Base-by-base conservation (phyloP, 2,113 vertebrate species). In the Atractosteus spatula region DNA sequence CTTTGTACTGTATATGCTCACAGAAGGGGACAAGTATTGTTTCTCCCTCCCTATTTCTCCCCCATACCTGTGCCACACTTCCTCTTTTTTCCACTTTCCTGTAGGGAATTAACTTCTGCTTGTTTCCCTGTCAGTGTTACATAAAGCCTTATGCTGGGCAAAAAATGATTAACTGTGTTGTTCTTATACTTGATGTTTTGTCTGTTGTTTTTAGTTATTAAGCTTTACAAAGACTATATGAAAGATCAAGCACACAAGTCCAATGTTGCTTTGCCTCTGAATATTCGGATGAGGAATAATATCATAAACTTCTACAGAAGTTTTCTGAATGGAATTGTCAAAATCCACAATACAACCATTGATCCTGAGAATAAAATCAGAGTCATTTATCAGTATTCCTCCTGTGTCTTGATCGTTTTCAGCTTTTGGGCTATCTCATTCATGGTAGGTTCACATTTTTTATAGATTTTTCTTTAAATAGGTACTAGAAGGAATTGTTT, bases 331-430 rank as follows among this genome's bases (percentile, higher is more conserved):
- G 43, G 3, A 3, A 29, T 74, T 3, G 29, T 57, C 16, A 67
- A 4, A 12, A 43, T 65, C 6, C 74, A 76, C 44, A 76, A 66
- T 64, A 68, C 13, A 57, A 79, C 77, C 57, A 55, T 76, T 41
- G 44, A 68, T 57, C 74, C 74, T 17, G 68, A 65, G 17, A 79
- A 55, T 56, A 55, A 14, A 13, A 7, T 76, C 3, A 61, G 68
- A 43, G 16, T 76, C 43, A 7, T 64, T 11, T 73, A 70, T 70
- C 77, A 79, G 64, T 79, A 79, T 54, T 62, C 16, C 29, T 76
- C 71, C 3, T 76, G 74, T 70, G 41, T 79, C 11, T 16, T 76
- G 16, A 64, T 67, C 16, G 66, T 73, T 8, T 13, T 73, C 16
- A 4, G 55, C 3, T 76, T 79, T 61, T 79, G 68, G 74, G 16